Conservation (phyloP, 2,888 invertebrate genomes). For the Sinodicranocentrus sp. region DNA sequence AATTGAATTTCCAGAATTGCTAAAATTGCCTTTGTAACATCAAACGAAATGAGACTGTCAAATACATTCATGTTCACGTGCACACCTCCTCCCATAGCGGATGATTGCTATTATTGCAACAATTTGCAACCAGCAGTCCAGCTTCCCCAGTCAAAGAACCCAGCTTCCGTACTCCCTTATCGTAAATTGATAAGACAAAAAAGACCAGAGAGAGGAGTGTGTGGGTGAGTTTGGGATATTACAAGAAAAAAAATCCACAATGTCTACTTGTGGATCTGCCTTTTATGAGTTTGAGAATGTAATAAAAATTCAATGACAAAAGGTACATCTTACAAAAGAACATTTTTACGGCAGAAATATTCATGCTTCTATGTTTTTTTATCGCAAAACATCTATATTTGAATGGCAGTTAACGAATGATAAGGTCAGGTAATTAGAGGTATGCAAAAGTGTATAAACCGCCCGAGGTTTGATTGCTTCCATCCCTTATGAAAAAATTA, state of each 20-base stretch:
- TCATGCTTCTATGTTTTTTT: slow-evolving; percentile 12
- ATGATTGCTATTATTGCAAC: too few relatives aligned
- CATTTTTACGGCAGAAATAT: too few relatives aligned
- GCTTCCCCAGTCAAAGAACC: slow-evolving; percentile 40
- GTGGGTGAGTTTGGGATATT: too few relatives aligned
- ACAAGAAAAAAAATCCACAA: background rate
- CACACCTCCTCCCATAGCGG: too few relatives aligned
- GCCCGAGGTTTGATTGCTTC: slow-evolving; percentile 43
- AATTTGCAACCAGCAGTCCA: too few relatives aligned
- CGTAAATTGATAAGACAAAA: slow-evolving; percentile 8
- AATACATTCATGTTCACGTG: background rate
- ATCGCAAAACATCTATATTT: slow-evolving; percentile 43
- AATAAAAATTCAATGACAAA: slow-evolving; percentile 43
- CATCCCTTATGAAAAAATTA: background rate
- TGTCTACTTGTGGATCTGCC: too few relatives aligned
- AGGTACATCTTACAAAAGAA: background rate
- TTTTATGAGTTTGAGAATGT: slow-evolving; percentile 9
- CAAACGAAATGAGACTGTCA: slow-evolving; percentile 28
- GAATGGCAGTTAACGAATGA: slow-evolving; percentile 41
- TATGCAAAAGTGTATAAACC: slow-evolving; percentile 5
- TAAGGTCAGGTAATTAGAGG: slow-evolving; percentile 44
- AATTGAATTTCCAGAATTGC: slow-evolving; percentile 19
- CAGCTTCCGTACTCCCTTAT: slow-evolving; percentile 26
- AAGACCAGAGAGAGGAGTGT: slow-evolving; percentile 6
- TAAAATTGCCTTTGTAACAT: slow-evolving; percentile 8